phyloP scores from a whole-genome alignment of 2,888 invertebrate species.

The Dermolepida albohirtum region DNA sequence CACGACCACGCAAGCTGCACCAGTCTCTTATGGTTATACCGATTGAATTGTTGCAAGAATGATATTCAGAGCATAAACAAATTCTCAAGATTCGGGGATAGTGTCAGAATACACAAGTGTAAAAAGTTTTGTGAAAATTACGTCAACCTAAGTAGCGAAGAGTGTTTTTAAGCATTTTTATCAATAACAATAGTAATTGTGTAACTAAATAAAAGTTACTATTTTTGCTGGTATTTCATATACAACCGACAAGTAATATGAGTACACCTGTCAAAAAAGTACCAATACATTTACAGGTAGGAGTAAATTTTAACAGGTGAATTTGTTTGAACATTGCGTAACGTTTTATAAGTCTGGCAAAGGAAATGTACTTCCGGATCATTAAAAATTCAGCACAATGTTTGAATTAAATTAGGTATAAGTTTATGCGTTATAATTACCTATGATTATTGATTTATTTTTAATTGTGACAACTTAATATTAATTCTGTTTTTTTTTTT shows the following conservation, averaged over 20 bases:
- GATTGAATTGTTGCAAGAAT: too few species aligned
- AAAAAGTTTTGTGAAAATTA: too few species aligned
- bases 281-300: constrained; percentile 92
- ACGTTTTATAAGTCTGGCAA: constrained; percentile 19
- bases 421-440: constrained; percentile 18
- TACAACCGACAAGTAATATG: constrained; percentile 63
- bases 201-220: too few species aligned
- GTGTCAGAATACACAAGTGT: too few species aligned
- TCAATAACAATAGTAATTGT: too few species aligned
- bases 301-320: constrained; percentile 25
- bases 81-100: too few species aligned
- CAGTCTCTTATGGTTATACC: too few species aligned
- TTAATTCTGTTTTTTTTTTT: constrained; percentile 29
- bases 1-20: too few species aligned
- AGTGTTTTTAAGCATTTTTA: too few species aligned
- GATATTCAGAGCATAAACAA: too few species aligned
- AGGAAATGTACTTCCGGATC: constrained; percentile 38
- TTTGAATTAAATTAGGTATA: constrained; percentile 22
- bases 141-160: too few species aligned
- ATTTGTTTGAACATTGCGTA: constrained; percentile 31
- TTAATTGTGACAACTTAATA: constrained; percentile 10
- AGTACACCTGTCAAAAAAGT: constrained; percentile 93
- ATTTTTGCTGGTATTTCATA: too few species aligned
- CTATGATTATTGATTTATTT: constrained; percentile 27
- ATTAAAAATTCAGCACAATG: constrained; percentile 30